phyloP scores from a whole-genome alignment of 2,888 invertebrate genomes.

The Yponomeuta malinellus region DNA sequence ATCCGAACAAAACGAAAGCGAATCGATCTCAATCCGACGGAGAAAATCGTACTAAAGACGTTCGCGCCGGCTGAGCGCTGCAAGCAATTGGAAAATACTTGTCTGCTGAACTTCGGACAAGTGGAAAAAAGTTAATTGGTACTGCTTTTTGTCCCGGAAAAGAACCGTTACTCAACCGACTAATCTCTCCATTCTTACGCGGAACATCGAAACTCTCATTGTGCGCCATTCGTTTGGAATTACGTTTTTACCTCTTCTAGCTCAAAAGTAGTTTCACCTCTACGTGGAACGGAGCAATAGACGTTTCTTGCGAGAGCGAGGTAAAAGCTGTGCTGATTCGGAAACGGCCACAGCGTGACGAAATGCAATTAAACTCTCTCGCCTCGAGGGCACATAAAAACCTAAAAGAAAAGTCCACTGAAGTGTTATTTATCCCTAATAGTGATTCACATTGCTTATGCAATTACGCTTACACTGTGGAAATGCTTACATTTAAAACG shows the following conservation, averaged over 20 bases:
- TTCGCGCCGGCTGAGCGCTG: constrained; percentile 25
- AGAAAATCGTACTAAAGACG: constrained; percentile 49
- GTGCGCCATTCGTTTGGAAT: background rate
- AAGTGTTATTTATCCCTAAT: background rate
- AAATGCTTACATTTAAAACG: background rate
- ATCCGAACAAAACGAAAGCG: constrained; percentile 64
- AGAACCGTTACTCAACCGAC: constrained; percentile 50
- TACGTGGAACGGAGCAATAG: background rate
- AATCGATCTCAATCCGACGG: constrained; percentile 67
- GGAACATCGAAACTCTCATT: background rate
- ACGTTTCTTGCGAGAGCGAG: background rate
- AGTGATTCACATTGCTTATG: background rate
- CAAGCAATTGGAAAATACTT: constrained; percentile 60
- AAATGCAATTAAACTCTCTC: too few relatives aligned
- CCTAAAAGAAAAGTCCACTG: background rate
- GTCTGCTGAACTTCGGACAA: constrained; percentile 45
- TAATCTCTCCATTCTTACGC: constrained; percentile 49
- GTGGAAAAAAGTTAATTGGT: constrained; percentile 66
- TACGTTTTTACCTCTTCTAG: background rate
- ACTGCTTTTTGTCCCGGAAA: constrained; percentile 58
- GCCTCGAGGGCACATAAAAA: too few relatives aligned
- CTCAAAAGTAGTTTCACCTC: background rate
- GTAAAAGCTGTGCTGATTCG: background rate
- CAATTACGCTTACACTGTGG: background rate
- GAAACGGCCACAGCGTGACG: too few relatives aligned